These are phyloP conservation scores for Phyllostomus hastatus DNA, from an alignment of 2,113 vertebrate genomes.

Conservation along the genomic window DNA sequence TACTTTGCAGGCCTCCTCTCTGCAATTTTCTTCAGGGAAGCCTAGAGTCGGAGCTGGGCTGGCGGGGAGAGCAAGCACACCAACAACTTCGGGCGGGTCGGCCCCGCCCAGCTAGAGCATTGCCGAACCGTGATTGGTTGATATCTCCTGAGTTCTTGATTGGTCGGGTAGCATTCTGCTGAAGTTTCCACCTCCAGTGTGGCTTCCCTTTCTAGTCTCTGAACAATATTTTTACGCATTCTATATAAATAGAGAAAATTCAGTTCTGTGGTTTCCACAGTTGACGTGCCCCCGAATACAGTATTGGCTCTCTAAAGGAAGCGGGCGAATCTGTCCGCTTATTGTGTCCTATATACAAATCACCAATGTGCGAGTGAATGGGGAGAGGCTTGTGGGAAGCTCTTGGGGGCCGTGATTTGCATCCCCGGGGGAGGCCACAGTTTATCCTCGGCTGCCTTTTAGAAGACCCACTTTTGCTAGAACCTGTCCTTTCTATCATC, in stretches of 20 bases:
- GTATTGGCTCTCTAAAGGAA: background rate
- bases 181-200: background rate
- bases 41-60: rapidly evolving
- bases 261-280: background rate
- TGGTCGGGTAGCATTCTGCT: background rate
- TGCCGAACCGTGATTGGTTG: slow-evolving; percentile 45
- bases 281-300: background rate
- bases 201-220: background rate
- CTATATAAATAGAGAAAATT: background rate
- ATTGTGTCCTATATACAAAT: background rate
- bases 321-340: background rate
- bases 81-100: background rate
- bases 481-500: background rate
- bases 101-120: background rate
- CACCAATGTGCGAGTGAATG: background rate
- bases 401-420: background rate
- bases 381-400: background rate
- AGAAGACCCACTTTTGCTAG: background rate
- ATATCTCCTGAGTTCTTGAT: slow-evolving; percentile 5
- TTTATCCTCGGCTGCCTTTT: background rate
- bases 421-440: background rate
- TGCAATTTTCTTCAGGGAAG: rapidly evolving
- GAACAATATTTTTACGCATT: background rate
- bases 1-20: background rate
- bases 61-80: rapidly evolving